Evolutionary conservation across 1,140 invertebrate genomes (phyloP).

Genomic region (Drosophila lowei): DNA sequence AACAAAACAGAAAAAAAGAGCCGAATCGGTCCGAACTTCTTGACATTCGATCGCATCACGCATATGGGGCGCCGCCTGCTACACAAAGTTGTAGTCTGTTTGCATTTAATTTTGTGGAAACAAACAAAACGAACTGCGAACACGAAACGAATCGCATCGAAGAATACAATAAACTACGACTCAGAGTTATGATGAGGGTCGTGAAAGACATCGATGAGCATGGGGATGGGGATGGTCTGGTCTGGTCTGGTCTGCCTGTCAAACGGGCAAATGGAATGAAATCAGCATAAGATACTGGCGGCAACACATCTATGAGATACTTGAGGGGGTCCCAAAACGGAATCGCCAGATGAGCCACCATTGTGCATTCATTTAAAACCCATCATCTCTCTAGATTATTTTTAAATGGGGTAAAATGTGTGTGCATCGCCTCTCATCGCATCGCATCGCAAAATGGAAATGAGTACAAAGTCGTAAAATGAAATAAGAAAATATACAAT

Average conservation of each 20-base stretch:
- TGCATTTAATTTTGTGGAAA: slow-evolving; percentile 42
- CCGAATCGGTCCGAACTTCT: slow-evolving; percentile 29
- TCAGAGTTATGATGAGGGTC: slow-evolving; percentile 67
- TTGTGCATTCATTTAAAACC: slow-evolving; percentile 41
- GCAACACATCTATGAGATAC: slow-evolving; percentile 27
- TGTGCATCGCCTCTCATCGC: background rate
- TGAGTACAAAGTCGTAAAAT: slow-evolving; percentile 20
- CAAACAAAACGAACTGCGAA: slow-evolving; percentile 33
- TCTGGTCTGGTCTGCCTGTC: slow-evolving; percentile 7
- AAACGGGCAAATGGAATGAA: slow-evolving; percentile 18
- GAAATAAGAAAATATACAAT: background rate
- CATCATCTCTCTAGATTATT: slow-evolving; percentile 32
- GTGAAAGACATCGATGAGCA: slow-evolving; percentile 20
- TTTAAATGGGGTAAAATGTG: slow-evolving; percentile 13
- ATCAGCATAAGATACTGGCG: slow-evolving; percentile 34
- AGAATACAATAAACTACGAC: slow-evolving; percentile 47
- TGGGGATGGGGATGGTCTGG: slow-evolving; percentile 3
- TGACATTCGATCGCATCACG: slow-evolving; percentile 64
- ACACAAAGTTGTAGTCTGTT: slow-evolving; percentile 53
- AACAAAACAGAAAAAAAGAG: background rate
- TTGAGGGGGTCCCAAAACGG: background rate
- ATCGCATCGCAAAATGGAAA: background rate
- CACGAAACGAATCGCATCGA: slow-evolving; percentile 19
- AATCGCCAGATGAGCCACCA: slow-evolving; percentile 21
- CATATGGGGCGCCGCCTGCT: slow-evolving; percentile 55